These are phyloP conservation scores for Cydia amplana DNA, from an alignment of 1,140 invertebrate genomes.

Conservation along the genomic window DNA sequence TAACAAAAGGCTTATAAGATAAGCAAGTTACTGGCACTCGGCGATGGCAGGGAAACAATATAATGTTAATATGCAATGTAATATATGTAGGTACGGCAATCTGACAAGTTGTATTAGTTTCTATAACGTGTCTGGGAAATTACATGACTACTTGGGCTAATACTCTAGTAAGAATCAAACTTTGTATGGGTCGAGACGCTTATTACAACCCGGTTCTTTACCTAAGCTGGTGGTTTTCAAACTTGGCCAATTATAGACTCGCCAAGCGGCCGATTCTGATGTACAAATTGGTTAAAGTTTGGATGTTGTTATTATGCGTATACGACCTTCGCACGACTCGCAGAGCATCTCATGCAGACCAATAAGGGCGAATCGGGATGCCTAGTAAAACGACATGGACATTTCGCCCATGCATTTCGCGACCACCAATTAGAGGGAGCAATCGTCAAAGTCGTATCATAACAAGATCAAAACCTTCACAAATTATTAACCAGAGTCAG, in stretches of 20 bases:
- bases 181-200: background rate
- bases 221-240: conserved; percentile 36
- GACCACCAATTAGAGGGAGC: too few relatives aligned
- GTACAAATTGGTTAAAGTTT: too few relatives aligned
- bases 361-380: too few relatives aligned
- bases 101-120: background rate
- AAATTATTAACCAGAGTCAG: too few relatives aligned
- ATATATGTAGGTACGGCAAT: background rate
- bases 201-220: conserved; percentile 14
- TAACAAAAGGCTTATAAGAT: too few relatives aligned
- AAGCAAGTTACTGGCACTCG: background rate
- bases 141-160: background rate
- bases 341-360: too few relatives aligned
- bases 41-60: background rate
- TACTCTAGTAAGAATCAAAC: background rate
- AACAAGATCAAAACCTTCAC: too few relatives aligned
- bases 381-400: too few relatives aligned
- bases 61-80: background rate
- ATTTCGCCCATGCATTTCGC: too few relatives aligned
- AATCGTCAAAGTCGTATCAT: too few relatives aligned
- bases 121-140: background rate
- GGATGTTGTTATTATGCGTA: too few relatives aligned
- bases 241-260: conserved; percentile 46
- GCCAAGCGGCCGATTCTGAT: conserved; percentile 2
- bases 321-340: too few relatives aligned